Base-by-base conservation (phyloP, 2,888 invertebrate genomes). In the Tinea trinotella region DNA sequence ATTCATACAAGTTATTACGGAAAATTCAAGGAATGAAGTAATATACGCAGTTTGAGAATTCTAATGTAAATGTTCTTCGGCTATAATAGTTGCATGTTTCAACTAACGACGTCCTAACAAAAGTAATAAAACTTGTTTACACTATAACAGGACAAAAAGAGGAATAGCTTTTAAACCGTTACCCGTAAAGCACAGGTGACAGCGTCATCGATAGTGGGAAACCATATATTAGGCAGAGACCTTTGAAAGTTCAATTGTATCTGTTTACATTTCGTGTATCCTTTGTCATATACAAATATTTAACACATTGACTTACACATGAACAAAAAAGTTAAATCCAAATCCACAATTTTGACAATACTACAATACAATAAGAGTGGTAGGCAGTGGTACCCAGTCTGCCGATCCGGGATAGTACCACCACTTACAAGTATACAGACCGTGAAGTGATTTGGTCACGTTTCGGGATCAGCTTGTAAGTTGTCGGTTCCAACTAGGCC, bases 81-180 rank as follows among this genome's bases (percentile, higher is more conserved):
- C 19, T 40, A 40, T 40, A 40, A 46, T 46, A 46, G 12, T 36
- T n/a, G 17, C 13, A n/a, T 24, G 50, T 50, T 50, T 13, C 50
- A 15, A 50, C 50, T 50, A 50, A 50, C 50, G 50, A 50, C 24
- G 50, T 24, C 50, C 50, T 50, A 50, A 50, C 50, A 53, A 53
- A 36, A 53, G 53, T 40, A 53, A 53, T 53, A 53, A 53, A 53
- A 53, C 35, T 20, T 53, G 40, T 53, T 22, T 53, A 53, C 50
- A 50, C 12, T 50, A 13, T 22, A 53, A 12, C 53, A 36, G 36
- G 53, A 53, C 53, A 53, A 53, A 53, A 53, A 53, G 53, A 53
- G 40, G 53, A 53, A 53, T 18, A 3, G 35, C 20, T 12, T 53
- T 35, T 35, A 18, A n/a, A 53, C 53, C 53, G 53, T 53, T 53